Conservation (phyloP, 2,797 vertebrate species). For the Gastrophryne carolinensis region DNA sequence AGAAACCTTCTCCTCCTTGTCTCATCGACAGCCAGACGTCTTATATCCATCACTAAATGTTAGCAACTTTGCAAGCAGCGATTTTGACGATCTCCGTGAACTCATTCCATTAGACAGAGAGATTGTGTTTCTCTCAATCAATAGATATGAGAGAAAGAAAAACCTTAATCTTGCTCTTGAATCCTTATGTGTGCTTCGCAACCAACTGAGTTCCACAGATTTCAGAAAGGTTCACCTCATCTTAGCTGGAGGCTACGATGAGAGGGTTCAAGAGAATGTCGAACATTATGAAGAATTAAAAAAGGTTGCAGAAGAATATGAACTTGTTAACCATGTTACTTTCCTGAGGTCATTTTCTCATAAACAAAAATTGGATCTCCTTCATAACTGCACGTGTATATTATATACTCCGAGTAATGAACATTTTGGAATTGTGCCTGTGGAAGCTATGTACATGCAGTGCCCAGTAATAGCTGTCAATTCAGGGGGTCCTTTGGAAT, state of each 20-base stretch:
- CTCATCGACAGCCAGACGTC: slow-evolving; percentile 77
- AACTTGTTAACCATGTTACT: slow-evolving; percentile 76
- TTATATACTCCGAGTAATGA: slow-evolving; percentile 95
- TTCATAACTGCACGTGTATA: slow-evolving; percentile 76
- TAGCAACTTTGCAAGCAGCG: slow-evolving; percentile 72
- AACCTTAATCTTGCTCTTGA: slow-evolving; percentile 82
- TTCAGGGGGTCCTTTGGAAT: slow-evolving; percentile 93
- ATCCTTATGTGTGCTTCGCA: slow-evolving; percentile 75
- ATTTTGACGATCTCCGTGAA: slow-evolving; percentile 67
- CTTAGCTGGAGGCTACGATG: slow-evolving; percentile 91
- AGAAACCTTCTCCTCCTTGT: slow-evolving; percentile 83
- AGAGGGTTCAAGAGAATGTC: slow-evolving; percentile 86
- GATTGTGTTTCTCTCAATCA: slow-evolving; percentile 89
- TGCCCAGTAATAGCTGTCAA: slow-evolving; percentile 91
- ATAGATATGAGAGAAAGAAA: slow-evolving; percentile 96
- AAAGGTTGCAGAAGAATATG: slow-evolving; percentile 69
- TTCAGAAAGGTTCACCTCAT: slow-evolving; percentile 83
- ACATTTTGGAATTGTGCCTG: slow-evolving; percentile 95
- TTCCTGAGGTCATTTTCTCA: slow-evolving; percentile 92
- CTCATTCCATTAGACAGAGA: slow-evolving; percentile 75
- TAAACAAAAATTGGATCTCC: slow-evolving; percentile 82
- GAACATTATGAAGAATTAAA: slow-evolving; percentile 86
- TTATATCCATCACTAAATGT: slow-evolving; percentile 93
- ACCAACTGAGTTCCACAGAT: slow-evolving; percentile 64
- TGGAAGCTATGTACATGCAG: slow-evolving; percentile 93